Evolutionary conservation across 1,140 invertebrate species (phyloP), one percentile per base, ranked within the genome.

Genomic region (Drosophila repleta): DNA sequence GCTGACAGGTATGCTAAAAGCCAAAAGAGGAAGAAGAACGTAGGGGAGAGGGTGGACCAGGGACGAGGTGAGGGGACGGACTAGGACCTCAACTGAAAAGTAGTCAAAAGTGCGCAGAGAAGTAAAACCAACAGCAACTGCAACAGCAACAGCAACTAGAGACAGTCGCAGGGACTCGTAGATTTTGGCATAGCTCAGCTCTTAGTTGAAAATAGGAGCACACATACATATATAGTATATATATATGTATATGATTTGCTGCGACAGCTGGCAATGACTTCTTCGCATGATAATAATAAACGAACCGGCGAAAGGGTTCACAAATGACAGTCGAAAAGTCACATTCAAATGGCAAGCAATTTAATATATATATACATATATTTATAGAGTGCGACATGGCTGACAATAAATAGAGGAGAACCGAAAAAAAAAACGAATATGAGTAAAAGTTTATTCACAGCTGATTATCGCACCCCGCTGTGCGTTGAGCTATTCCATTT

Each of bases 1-100:
- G 72, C 78, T 88, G 83, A 88, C 83, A 88, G 84, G 83, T 88
- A 88, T 79, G 83, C 79, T 88, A 89, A 88, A 79, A 88, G 83
- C 84, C 76, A 87, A 88, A 88, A 85, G 84, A 78, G 67, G 52
- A 53, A 29, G 32, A 61, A 37, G 32, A 51, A 64, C 29, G n/a
- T 13, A 8, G 29, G 10, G 4, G n/a, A 46, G 24, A 7, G 18
- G 32, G 15, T 20, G 39, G 45, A n/a, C n/a, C n/a, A n/a, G n/a
- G n/a, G n/a, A n/a, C n/a, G n/a, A n/a, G n/a, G n/a, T n/a, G n/a
- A n/a, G n/a, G 37, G 18, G 35, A 17, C 37, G 41, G 43, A 45
- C 46, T 20, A 51, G 45, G 32, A 29, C 18, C 29, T 11, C 26
- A 21, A 41, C 62, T 29, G 43, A 39, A 74, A 65, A 79, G 72